Conservation (phyloP, 2,797 vertebrate genomes). For the Eulemur mongoz region DNA sequence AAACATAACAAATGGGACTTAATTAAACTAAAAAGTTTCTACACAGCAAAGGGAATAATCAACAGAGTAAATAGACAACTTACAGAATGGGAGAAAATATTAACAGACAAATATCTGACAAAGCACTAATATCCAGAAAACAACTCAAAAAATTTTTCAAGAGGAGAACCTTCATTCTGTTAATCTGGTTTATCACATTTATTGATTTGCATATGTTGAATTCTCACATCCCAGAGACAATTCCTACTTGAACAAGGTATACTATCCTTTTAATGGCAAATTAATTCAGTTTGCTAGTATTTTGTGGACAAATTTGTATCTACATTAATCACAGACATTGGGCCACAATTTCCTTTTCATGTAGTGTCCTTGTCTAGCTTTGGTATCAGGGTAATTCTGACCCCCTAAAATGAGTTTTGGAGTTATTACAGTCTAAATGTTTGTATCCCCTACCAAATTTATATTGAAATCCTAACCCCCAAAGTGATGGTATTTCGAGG, state of each 20-base stretch:
- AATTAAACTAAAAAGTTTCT: neutral
- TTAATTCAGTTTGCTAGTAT: neutral
- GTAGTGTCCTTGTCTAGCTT: neutral
- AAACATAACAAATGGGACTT: neutral
- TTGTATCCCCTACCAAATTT: neutral
- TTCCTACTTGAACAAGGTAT: neutral
- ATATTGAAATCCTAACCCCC: neutral
- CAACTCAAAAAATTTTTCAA: no score
- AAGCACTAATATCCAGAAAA: no score
- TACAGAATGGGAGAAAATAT: neutral
- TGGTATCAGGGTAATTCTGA: neutral
- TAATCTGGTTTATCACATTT: neutral
- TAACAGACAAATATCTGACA: no score
- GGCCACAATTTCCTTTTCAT: neutral
- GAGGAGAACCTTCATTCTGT: neutral
- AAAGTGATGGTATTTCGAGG: neutral
- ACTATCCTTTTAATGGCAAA: neutral
- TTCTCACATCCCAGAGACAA: neutral
- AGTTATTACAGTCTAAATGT: neutral
- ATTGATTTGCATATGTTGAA: neutral
- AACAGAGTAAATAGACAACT: neutral
- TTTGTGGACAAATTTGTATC: neutral
- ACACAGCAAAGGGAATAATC: neutral
- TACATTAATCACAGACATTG: neutral
- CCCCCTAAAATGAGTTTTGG: neutral